Conservation (phyloP, 2,113 vertebrate species). For the Corythoichthys intestinalis region DNA sequence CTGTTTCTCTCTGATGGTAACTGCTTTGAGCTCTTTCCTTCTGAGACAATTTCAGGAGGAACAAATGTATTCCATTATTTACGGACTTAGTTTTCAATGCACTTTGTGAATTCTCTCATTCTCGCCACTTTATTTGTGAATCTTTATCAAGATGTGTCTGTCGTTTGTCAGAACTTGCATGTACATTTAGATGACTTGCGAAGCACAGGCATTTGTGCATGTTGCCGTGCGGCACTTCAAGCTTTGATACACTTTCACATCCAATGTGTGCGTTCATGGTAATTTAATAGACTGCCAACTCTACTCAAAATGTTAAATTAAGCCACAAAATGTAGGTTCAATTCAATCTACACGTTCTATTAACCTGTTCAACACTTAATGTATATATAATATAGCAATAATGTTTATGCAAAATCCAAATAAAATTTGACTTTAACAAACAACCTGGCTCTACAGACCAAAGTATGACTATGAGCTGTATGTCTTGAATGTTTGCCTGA, state of each 20-base stretch:
- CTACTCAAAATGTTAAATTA: neutral
- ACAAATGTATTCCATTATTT: constrained; percentile 58
- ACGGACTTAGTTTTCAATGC: constrained; percentile 40
- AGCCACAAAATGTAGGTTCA: neutral
- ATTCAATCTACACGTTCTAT: neutral
- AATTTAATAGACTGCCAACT: neutral
- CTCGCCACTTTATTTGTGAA: constrained; percentile 18
- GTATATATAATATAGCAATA: neutral
- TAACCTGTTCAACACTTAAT: neutral
- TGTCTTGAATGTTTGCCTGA: neutral
- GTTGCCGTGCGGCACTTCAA: neutral
- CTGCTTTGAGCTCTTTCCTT: constrained; percentile 29
- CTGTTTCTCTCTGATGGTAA: constrained; percentile 33
- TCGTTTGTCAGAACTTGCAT: constrained; percentile 3
- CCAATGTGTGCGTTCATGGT: neutral
- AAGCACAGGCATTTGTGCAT: constrained; percentile 15
- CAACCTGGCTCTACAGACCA: neutral
- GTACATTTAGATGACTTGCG: neutral
- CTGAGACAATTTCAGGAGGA: constrained; percentile 34
- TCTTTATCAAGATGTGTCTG: constrained; percentile 11
- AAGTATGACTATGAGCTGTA: neutral
- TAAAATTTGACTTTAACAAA: neutral
- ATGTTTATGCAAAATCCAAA: neutral
- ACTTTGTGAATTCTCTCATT: constrained; percentile 24
- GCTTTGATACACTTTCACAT: neutral